phyloP scores from a whole-genome alignment of 2,888 invertebrate genomes.

The Anorthoa munda region DNA sequence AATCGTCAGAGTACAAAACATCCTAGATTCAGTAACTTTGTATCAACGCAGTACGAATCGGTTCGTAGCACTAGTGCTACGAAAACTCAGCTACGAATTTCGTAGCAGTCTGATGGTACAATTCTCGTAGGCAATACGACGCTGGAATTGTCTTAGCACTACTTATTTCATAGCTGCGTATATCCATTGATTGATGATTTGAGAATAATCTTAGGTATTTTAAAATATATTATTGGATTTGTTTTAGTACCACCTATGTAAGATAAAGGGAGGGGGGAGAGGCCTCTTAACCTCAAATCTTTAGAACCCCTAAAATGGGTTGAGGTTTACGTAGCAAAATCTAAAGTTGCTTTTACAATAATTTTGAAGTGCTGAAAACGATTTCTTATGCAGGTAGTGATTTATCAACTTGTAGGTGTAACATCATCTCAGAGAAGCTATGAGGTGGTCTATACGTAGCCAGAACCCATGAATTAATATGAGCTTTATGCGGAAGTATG shows the following conservation, averaged over 20 bases:
- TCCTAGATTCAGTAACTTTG: constrained; percentile 49
- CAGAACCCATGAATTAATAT: not conserved
- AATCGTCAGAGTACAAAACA: constrained; percentile 1
- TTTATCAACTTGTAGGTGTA: not conserved
- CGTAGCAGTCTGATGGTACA: constrained; percentile 76
- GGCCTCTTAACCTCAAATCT: not conserved
- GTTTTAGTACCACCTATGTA: not conserved
- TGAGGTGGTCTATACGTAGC: not conserved
- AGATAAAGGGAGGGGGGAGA: not conserved
- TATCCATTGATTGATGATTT: not conserved
- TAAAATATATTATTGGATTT: not conserved
- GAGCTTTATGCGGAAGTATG: not conserved
- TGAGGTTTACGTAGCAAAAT: not conserved
- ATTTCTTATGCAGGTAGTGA: no score
- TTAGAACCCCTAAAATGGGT: not conserved
- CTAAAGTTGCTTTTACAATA: not conserved
- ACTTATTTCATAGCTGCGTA: not conserved
- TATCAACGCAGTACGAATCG: constrained; percentile 50
- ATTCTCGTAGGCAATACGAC: constrained; percentile 58
- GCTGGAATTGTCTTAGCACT: constrained; percentile 29
- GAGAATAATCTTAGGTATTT: not conserved
- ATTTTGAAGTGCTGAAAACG: not conserved
- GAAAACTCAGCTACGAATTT: constrained; percentile 78
- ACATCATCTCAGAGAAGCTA: not conserved
- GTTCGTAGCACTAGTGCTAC: constrained; percentile 84